phyloP scores from a whole-genome alignment of 2,888 invertebrate species.

The Tipula helvola region DNA sequence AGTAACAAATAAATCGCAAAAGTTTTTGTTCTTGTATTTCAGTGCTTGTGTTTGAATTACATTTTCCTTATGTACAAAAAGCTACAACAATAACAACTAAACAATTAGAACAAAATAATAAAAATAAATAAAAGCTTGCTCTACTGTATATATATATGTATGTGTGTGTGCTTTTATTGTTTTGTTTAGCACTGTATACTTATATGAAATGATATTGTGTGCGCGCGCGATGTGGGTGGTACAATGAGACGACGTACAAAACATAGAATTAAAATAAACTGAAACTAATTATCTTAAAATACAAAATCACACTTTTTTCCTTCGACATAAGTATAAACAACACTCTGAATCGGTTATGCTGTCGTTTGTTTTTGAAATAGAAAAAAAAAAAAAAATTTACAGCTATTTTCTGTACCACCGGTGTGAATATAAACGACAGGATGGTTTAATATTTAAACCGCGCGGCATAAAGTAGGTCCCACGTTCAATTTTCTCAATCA shows the following conservation, averaged over 20 bases:
- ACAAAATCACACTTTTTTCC: neutral
- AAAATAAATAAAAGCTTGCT: neutral
- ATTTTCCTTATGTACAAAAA: neutral
- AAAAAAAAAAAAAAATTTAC: neutral
- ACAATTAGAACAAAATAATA: neutral
- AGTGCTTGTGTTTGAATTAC: neutral
- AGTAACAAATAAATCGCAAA: neutral
- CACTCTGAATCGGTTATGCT: neutral
- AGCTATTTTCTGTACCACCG: neutral
- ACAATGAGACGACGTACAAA: neutral
- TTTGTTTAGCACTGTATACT: neutral
- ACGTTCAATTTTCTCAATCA: too few species aligned
- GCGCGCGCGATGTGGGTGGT: neutral
- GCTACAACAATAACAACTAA: neutral
- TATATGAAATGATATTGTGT: neutral
- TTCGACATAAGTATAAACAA: neutral
- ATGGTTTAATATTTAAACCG: too few species aligned
- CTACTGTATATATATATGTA: too few species aligned
- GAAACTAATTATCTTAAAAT: neutral
- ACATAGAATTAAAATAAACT: neutral
- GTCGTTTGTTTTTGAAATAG: neutral
- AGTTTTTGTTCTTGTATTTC: neutral
- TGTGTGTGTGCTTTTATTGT: neutral
- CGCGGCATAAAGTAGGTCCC: too few species aligned
- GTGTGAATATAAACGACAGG: neutral